A percentile compares a stretch with the other conserved stretches of the same genome.
phyloP scores from a whole-genome alignment of 2,888 invertebrate species.

The Chymomyza procnemis region DNA sequence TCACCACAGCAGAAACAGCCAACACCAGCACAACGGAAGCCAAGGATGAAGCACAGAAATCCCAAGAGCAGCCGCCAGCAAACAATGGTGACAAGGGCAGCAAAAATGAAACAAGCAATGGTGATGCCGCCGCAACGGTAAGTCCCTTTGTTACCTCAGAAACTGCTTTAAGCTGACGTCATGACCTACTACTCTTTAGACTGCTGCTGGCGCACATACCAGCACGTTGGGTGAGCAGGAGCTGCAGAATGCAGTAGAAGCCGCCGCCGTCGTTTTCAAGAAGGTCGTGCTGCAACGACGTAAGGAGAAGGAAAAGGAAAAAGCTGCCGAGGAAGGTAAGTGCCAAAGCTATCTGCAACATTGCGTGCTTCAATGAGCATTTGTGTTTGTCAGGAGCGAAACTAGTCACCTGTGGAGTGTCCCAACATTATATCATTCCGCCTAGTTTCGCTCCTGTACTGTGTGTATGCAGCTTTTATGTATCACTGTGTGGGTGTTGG shows the following conservation, averaged over 20 bases:
- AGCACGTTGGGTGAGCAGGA: slow-evolving; percentile 77
- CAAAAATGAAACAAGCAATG: slow-evolving; percentile 28
- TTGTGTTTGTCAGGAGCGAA: too few relatives aligned
- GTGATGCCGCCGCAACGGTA: slow-evolving; percentile 40
- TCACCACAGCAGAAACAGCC: slow-evolving; percentile 45
- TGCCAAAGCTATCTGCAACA: slow-evolving; percentile 32
- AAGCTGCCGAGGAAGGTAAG: slow-evolving; percentile 77
- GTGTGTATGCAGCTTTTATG: slow-evolving; percentile 13
- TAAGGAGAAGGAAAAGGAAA: slow-evolving; percentile 67
- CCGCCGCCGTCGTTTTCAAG: slow-evolving; percentile 78
- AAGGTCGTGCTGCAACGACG: slow-evolving; percentile 78
- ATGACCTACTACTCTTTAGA: slow-evolving; percentile 10
- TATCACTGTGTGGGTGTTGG: slow-evolving; percentile 25
- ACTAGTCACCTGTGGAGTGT: too few relatives aligned
- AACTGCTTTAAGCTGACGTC: slow-evolving; percentile 7
- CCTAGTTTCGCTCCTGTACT: neutral
- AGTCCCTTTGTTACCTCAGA: slow-evolving; percentile 23
- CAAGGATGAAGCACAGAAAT: slow-evolving; percentile 39
- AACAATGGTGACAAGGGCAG: slow-evolving; percentile 6
- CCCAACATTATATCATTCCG: neutral
- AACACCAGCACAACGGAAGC: slow-evolving; percentile 23
- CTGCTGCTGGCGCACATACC: slow-evolving; percentile 60
- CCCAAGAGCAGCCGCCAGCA: slow-evolving; percentile 35
- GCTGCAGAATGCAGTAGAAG: slow-evolving; percentile 78
- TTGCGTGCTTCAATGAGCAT: neutral